Base-by-base conservation (phyloP, 23 tunicate genomes). In the Trididemnum miniatum region DNA sequence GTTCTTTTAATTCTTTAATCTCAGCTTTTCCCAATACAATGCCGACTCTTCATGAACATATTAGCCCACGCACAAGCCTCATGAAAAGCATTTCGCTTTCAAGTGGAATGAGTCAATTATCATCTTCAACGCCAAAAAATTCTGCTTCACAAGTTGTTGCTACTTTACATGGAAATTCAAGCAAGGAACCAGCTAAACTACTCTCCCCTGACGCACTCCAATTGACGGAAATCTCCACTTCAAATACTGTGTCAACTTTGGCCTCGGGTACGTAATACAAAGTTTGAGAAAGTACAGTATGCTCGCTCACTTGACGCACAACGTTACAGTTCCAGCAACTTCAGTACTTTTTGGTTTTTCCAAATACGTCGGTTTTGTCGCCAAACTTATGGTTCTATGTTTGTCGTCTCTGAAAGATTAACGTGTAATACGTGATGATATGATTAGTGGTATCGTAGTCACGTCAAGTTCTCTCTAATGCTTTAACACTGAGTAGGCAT, bases 31-130 rank as follows among this genome's bases (percentile, higher is more conserved):
- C 75, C 3, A 7, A 3, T 33, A n/a, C 59, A 26, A 52, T 77
- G 82, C 66, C 67, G 12, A 77, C 82, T 1, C 38, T 77, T n/a
- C 82, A 77, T 28, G 82, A 77, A 27, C 36, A 54, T 30, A 9
- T 32, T 15, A 54, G 2, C 67, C 38, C 82, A 2, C 40, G 20
- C 4, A 24, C n/a, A 2, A 28, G 62, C 25, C 4, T 36, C 20
- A 31, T 50, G n/a, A 86, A 79, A 36, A 86, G 84, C 80, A 71
- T 71, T 38, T 86, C 90, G 1, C 77, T 79, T 20, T 62, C 90
- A 33, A 78, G 84, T 35, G 80, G 84, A 0, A 33, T 86, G 34
- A 31, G 79, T 4, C 57, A 44, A 0, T 29, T 77, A 33, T 36
- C 78, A 28, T 5, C 20, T 59, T 62, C 67, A 4, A 4, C 29